A percentile compares a stretch with the other conserved stretches of the same genome.
phyloP scores from a whole-genome alignment of 2,113 vertebrate genomes.

The Hippoglossus stenolepis region DNA sequence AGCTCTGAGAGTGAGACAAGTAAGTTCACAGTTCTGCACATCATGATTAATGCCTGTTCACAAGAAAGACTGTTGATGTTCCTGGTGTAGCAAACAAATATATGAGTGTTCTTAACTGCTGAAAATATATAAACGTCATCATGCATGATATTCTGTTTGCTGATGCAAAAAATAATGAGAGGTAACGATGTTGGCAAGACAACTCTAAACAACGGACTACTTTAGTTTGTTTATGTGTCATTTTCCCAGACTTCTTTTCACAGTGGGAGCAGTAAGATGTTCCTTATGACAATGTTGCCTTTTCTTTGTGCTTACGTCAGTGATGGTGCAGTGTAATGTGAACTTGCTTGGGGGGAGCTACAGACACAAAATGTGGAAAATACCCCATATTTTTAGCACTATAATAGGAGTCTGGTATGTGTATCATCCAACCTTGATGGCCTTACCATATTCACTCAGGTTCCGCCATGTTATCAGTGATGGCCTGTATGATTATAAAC shows the following conservation, averaged over 20 bases:
- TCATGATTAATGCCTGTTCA: background rate
- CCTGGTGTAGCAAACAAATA: background rate
- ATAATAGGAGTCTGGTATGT: background rate
- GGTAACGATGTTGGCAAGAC: background rate
- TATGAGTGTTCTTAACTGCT: background rate
- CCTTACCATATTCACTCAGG: background rate
- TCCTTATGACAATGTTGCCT: conserved; percentile 1
- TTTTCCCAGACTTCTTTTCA: conserved; percentile 23
- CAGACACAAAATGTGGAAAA: background rate
- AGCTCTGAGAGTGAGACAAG: conserved; percentile 1
- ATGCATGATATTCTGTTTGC: background rate
- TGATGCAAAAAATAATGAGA: background rate
- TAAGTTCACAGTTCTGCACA: background rate
- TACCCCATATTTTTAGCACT: background rate
- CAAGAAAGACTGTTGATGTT: background rate
- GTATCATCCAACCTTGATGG: background rate
- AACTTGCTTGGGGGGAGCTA: background rate
- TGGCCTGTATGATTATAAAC: conserved; percentile 3
- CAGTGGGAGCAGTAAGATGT: background rate
- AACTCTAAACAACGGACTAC: background rate
- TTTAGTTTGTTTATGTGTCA: conserved; percentile 9
- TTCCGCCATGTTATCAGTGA: conserved; percentile 6
- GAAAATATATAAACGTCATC: background rate
- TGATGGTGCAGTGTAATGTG: conserved; percentile 11
- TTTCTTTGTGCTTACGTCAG: conserved; percentile 17